These are phyloP conservation scores for Sebastolobus altivelis DNA, from an alignment of 2,797 vertebrate species.

Conservation along the genomic window DNA sequence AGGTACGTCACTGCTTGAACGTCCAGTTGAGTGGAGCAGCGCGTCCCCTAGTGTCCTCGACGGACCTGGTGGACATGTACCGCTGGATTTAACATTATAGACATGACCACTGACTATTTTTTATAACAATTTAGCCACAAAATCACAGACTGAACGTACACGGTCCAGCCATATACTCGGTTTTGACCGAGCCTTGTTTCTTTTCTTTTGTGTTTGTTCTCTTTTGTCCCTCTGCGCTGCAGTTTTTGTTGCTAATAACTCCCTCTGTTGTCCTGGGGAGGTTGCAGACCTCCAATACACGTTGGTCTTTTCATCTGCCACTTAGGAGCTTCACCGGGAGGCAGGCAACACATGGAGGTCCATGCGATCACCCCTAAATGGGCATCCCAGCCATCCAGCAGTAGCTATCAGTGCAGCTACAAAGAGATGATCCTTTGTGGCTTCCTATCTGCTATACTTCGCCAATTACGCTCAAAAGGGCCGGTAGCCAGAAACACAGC, in stretches of 20 bases:
- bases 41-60: neutral
- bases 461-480: slow-evolving; percentile 53
- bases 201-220: neutral
- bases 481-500: slow-evolving; percentile 37
- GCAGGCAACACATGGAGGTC: slow-evolving; percentile 21
- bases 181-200: neutral
- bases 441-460: slow-evolving; percentile 31
- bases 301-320: slow-evolving; percentile 20
- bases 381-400: slow-evolving; percentile 17
- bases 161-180: neutral
- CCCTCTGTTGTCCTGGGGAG: slow-evolving; percentile 5
- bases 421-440: slow-evolving; percentile 23
- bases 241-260: slow-evolving; percentile 7
- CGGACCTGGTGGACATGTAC: neutral
- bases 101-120: neutral
- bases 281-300: neutral
- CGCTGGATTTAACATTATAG: too few species aligned
- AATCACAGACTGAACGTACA: neutral
- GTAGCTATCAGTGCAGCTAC: slow-evolving; percentile 18
- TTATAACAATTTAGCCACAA: neutral
- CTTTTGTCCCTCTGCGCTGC: neutral
- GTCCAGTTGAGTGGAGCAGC: neutral
- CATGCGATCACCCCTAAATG: slow-evolving; percentile 25
- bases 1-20: neutral
- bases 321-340: slow-evolving; percentile 24